A percentile compares a stretch with the other conserved stretches of the same genome.
Conservation (phyloP, 2,113 vertebrate genomes). For the Rhea pennata region DNA sequence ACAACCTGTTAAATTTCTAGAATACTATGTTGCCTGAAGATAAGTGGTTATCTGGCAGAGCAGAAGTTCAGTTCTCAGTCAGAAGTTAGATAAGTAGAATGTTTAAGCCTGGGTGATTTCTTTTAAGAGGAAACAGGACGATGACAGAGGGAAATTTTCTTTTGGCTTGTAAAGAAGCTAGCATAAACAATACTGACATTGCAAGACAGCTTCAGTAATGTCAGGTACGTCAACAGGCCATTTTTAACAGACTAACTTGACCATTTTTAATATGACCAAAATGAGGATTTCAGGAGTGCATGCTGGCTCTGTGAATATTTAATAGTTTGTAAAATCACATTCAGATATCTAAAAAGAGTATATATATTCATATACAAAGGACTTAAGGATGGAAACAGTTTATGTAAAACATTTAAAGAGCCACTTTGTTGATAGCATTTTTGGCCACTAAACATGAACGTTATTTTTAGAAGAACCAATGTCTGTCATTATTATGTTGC, state of each 20-base stretch:
- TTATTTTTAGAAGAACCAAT: background rate
- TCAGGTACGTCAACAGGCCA: constrained; percentile 10
- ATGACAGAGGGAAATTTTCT: background rate
- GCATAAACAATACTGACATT: constrained; percentile 36
- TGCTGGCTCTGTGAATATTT: background rate
- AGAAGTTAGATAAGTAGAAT: constrained; percentile 45
- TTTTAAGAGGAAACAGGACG: constrained; percentile 27
- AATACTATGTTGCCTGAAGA: constrained; percentile 41
- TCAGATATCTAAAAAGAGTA: background rate
- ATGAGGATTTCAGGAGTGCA: background rate
- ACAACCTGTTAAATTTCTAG: constrained; percentile 26
- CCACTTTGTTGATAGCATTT: background rate
- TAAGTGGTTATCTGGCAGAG: constrained; percentile 46
- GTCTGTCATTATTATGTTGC: background rate
- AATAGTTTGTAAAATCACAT: background rate
- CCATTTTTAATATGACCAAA: background rate
- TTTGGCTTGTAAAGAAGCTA: constrained; percentile 18
- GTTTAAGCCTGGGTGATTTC: constrained; percentile 48
- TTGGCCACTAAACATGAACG: background rate
- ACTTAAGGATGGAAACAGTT: background rate
- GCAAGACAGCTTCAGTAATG: constrained; percentile 16
- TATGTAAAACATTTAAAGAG: background rate
- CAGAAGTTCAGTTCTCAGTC: constrained; percentile 47
- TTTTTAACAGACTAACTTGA: background rate
- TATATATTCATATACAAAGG: background rate